Conservation (phyloP, 2,888 invertebrate genomes). For the Noctuana brunneofusca region DNA sequence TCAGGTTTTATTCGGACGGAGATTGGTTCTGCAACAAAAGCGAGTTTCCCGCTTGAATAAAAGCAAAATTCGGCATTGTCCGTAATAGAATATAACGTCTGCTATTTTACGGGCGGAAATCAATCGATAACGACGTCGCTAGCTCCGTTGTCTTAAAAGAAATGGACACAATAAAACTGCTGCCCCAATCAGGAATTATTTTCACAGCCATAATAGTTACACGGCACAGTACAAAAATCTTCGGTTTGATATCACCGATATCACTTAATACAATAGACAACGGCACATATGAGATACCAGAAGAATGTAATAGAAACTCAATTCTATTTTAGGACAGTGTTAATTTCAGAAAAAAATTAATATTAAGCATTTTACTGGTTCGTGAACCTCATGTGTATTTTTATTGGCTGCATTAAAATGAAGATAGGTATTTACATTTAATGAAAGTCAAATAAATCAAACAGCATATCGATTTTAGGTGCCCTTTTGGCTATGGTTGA, state of each 20-base stretch:
- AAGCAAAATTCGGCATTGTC: conserved; percentile 33
- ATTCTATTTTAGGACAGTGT: too few relatives aligned
- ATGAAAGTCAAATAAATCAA: too few relatives aligned
- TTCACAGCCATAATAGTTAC: neutral
- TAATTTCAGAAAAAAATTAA: too few relatives aligned
- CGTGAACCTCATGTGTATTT: too few relatives aligned
- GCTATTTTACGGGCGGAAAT: conserved; percentile 30
- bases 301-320: too few relatives aligned
- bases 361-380: too few relatives aligned
- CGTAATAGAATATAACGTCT: conserved; percentile 29
- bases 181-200: conserved; percentile 12
- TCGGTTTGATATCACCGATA: neutral
- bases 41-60: conserved; percentile 34
- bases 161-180: conserved; percentile 17
- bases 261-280: neutral
- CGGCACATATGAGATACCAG: too few relatives aligned
- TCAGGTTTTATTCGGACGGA: conserved; percentile 91
- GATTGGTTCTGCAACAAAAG: conserved; percentile 85
- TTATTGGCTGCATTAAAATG: too few relatives aligned
- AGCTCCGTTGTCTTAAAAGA: conserved; percentile 26
- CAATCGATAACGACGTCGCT: conserved; percentile 29
- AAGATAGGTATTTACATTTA: too few relatives aligned
- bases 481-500: too few relatives aligned
- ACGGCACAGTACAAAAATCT: neutral
- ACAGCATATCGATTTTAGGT: too few relatives aligned